Evolutionary conservation across 1,140 invertebrate species (phyloP).

Genomic region (Apis laboriosa): DNA sequence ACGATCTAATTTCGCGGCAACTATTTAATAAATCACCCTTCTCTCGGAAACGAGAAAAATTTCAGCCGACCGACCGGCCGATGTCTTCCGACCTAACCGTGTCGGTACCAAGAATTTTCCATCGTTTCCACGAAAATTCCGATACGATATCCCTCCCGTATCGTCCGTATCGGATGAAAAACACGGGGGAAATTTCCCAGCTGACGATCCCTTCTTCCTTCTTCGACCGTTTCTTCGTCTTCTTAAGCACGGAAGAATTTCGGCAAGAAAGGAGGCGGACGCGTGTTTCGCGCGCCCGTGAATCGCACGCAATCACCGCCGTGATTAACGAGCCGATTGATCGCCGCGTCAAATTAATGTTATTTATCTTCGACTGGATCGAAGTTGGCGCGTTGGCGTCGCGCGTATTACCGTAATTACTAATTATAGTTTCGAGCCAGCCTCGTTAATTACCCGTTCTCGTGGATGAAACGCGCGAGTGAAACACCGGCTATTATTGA

Average conservation of each 20-base stretch:
- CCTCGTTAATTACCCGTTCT: conserved; percentile 59
- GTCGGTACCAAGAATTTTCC: background rate
- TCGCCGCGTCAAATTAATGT: conserved; percentile 58
- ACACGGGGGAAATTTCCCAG: background rate
- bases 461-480: conserved; percentile 26
- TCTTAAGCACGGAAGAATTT: background rate
- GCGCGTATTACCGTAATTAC: conserved; percentile 63
- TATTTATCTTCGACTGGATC: conserved; percentile 60
- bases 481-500: conserved; percentile 64
- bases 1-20: no score
- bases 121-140: background rate
- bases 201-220: background rate
- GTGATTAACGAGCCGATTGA: conserved; percentile 51
- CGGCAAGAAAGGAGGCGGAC: background rate
- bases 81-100: background rate
- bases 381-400: conserved; percentile 30
- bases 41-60: no score
- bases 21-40: no score
- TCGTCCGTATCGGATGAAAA: background rate
- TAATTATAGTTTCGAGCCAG: conserved; percentile 65
- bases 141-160: background rate
- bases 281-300: background rate
- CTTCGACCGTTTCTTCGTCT: background rate
- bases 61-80: no score
- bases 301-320: conserved; percentile 43